A percentile compares a stretch with the other conserved stretches of the same genome.
Evolutionary conservation across 2,797 vertebrate species (phyloP).

Genomic region (Enteromius radiatus): DNA sequence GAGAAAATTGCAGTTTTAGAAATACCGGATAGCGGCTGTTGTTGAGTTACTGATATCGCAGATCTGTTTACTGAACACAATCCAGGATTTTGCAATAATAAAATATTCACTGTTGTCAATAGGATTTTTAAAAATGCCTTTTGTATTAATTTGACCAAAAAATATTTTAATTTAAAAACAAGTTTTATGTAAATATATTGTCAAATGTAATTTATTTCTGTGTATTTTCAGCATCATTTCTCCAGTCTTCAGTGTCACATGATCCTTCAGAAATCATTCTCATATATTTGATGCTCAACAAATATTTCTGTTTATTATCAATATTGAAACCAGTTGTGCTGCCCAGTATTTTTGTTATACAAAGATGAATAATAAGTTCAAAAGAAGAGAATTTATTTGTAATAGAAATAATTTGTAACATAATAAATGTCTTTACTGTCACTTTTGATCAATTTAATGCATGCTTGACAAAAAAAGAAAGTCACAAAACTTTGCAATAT

Average conservation of each 20-base stretch:
- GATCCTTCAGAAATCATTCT: background rate
- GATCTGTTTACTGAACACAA: background rate
- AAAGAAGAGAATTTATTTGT: background rate
- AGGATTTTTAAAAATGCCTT: background rate
- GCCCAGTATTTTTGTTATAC: background rate
- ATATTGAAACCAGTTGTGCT: background rate
- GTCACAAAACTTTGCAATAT: too few relatives aligned
- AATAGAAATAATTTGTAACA: background rate
- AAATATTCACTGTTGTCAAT: background rate
- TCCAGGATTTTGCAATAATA: background rate
- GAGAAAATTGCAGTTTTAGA: background rate
- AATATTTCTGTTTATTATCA: background rate
- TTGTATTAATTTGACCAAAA: background rate
- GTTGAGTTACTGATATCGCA: background rate
- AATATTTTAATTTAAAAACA: background rate
- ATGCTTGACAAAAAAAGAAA: background rate
- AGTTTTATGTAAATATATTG: background rate
- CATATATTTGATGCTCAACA: background rate
- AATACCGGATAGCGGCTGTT: background rate
- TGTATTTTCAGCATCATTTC: background rate
- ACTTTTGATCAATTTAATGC: background rate
- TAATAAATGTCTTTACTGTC: background rate
- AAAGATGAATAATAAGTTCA: background rate
- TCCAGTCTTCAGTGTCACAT: background rate
- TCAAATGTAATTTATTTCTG: background rate